Conservation (phyloP, 2,113 vertebrate species). For the Apaloderma vittatum region DNA sequence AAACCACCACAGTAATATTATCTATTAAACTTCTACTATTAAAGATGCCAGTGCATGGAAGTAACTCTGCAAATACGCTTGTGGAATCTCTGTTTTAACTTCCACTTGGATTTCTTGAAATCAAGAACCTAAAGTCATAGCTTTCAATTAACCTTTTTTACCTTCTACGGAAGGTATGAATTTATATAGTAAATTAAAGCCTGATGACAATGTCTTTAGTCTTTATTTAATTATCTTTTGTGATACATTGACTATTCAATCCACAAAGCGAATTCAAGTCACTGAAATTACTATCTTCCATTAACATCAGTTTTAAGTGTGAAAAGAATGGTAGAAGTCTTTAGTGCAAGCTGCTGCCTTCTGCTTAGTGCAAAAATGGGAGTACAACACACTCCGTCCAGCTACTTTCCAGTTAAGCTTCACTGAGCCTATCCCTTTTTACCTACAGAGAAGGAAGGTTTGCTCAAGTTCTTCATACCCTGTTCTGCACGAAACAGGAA, state of each 20-base stretch:
- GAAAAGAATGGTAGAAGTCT: neutral
- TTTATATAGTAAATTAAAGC: neutral
- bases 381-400: neutral
- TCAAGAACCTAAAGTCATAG: accelerated
- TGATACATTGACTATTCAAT: neutral
- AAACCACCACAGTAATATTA: neutral
- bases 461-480: neutral
- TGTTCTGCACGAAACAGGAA: neutral
- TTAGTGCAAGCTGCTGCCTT: neutral
- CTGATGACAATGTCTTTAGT: neutral
- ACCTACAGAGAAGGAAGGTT: neutral
- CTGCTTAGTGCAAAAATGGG: neutral
- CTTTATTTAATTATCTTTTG: neutral
- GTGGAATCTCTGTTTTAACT: neutral
- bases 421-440: neutral
- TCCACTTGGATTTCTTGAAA: neutral
- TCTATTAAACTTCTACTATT: neutral
- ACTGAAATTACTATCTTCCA: neutral
- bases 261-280: neutral
- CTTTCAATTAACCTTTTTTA: neutral
- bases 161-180: neutral
- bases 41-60: neutral
- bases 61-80: neutral
- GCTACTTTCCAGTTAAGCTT: neutral
- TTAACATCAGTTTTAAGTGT: neutral